Conservation (phyloP, 2,888 invertebrate genomes). For the Ischnura elegans region DNA sequence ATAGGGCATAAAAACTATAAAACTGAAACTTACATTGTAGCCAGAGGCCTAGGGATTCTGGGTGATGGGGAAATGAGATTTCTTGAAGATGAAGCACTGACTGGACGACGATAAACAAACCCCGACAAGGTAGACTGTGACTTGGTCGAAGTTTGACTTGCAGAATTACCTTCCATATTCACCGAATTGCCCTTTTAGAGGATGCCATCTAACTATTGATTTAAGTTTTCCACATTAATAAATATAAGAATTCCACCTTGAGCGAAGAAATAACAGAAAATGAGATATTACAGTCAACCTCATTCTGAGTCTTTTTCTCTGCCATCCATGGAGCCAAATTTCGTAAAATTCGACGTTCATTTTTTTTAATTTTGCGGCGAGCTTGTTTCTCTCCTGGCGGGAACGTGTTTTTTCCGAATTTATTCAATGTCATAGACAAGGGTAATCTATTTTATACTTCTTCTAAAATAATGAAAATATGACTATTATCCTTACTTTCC, state of each 20-base stretch:
- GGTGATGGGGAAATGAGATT: slow-evolving; percentile 41
- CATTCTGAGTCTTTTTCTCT: neutral
- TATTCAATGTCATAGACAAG: too few species aligned
- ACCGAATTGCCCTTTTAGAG: neutral
- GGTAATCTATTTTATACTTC: too few species aligned
- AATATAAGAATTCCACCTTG: neutral
- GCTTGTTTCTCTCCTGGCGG: neutral
- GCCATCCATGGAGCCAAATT: slow-evolving; percentile 28
- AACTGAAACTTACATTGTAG: slow-evolving; percentile 20
- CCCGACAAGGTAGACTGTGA: neutral
- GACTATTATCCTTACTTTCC: too few species aligned
- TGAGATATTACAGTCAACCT: neutral
- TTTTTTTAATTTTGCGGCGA: neutral
- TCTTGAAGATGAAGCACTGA: neutral
- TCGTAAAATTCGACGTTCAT: neutral
- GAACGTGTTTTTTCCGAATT: too few species aligned
- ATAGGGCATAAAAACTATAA: neutral
- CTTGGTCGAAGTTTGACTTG: neutral
- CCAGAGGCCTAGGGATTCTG: neutral
- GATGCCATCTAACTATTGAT: neutral
- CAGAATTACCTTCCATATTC: neutral
- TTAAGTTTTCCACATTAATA: neutral
- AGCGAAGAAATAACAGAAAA: neutral
- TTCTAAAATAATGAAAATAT: too few species aligned
- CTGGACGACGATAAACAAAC: slow-evolving; percentile 58